A percentile compares a stretch with the other conserved stretches of the same genome.
Evolutionary conservation across 2,797 vertebrate species (phyloP).

Genomic region (Melopsittacus undulatus): DNA sequence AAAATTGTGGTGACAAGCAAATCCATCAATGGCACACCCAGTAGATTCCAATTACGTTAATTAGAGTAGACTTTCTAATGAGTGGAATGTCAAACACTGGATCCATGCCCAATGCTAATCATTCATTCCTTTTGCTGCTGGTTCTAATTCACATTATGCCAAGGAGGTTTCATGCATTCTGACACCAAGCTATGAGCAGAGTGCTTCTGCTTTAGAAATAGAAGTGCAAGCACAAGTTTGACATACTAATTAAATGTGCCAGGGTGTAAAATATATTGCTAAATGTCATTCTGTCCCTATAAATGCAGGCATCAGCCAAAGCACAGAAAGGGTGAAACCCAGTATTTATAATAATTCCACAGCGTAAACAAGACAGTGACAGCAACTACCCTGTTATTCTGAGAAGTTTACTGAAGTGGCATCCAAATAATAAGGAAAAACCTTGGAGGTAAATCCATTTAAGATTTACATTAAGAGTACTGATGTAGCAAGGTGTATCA

Average conservation of each 20-base stretch:
- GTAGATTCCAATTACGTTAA: conserved; percentile 75
- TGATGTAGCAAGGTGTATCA: neutral
- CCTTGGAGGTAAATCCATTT: neutral
- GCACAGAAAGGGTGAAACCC: neutral
- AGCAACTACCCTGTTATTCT: neutral
- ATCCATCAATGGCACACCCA: conserved; percentile 76
- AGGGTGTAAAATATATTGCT: conserved; percentile 30
- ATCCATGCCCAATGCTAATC: conserved; percentile 72
- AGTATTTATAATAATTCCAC: neutral
- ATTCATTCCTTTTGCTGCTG: conserved; percentile 74
- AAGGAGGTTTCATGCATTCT: conserved; percentile 64
- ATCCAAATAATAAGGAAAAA: neutral
- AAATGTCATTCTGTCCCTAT: neutral
- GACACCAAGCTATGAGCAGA: conserved; percentile 64
- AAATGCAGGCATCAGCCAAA: conserved; percentile 26
- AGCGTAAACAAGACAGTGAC: neutral
- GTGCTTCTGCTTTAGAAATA: conserved; percentile 55
- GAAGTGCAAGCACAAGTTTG: conserved; percentile 44
- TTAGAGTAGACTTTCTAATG: conserved; percentile 72
- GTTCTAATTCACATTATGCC: conserved; percentile 64
- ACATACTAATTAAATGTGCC: conserved; percentile 61
- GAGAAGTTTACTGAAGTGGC: neutral
- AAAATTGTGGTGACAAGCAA: conserved; percentile 70
- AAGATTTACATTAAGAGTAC: neutral
- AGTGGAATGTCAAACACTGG: conserved; percentile 73